Conservation (phyloP, 2,113 vertebrate species). For the Falco punctatus region DNA sequence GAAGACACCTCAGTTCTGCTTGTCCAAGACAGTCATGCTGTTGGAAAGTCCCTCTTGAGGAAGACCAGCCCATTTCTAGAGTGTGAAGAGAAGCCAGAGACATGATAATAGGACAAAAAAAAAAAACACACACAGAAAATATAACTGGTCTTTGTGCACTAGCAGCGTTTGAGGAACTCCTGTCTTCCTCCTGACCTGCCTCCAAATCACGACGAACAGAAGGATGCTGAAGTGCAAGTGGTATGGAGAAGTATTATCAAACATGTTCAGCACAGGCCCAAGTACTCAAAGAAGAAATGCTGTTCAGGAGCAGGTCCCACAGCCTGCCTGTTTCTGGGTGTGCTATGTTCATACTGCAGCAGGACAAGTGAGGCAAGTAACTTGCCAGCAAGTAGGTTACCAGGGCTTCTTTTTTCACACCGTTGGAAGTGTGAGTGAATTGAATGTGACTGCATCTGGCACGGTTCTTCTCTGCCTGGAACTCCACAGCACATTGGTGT, state of each 20-base stretch:
- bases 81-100: not conserved
- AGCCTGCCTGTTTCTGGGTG: not conserved
- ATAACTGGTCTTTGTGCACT: not conserved
- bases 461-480: not conserved
- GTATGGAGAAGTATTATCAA: not conserved
- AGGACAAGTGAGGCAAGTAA: not conserved
- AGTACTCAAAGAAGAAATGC: not conserved
- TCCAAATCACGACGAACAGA: not conserved
- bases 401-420: not conserved
- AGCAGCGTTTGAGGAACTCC: not conserved
- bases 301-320: not conserved
- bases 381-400: not conserved
- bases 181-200: not conserved
- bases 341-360: not conserved
- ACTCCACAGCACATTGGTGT: not conserved
- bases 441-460: not conserved
- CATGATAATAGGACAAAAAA: not conserved
- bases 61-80: not conserved
- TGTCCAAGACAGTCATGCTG: not conserved
- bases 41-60: not conserved
- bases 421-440: not conserved
- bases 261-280: not conserved
- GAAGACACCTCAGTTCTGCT: not conserved
- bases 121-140: not conserved
- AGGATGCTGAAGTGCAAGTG: not conserved